phyloP scores from a whole-genome alignment of 2,797 vertebrate species.

The Acropternis orthonyx region DNA sequence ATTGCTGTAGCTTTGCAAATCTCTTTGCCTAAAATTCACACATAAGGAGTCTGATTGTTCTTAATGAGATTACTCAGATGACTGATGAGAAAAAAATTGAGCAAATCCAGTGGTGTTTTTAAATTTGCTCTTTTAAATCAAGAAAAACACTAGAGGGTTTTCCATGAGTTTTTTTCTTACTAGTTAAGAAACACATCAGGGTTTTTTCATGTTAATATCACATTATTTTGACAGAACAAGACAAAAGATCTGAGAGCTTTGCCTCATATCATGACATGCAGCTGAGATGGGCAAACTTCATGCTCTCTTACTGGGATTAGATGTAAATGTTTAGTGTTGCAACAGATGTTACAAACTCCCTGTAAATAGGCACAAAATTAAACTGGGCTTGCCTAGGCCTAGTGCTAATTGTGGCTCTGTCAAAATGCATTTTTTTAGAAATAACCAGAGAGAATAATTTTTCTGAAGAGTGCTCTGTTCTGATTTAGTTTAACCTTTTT shows the following conservation, averaged over 20 bases:
- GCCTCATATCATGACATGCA: not conserved
- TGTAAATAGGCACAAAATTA: not conserved
- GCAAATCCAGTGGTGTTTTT: accelerated
- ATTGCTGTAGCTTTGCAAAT: not conserved
- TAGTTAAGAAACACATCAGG: not conserved
- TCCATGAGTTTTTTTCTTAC: not conserved
- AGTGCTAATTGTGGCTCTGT: not conserved
- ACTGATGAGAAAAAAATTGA: not conserved
- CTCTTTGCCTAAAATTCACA: not conserved
- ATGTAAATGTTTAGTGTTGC: not conserved
- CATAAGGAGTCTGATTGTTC: not conserved
- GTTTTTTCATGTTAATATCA: not conserved
- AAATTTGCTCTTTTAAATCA: not conserved
- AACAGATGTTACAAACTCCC: not conserved
- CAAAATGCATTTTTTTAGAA: not conserved
- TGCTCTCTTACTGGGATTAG: not conserved
- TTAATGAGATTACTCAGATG: not conserved
- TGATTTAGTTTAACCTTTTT: not conserved
- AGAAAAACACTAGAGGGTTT: not conserved
- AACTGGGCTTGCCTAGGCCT: not conserved
- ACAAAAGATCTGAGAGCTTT: not conserved
- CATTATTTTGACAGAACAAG: not conserved
- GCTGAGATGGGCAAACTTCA: not conserved
- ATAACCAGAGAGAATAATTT: not conserved
- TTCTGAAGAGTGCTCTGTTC: not conserved